Percentiles rank a stretch among this genome's conserved stretches.
phyloP scores from a whole-genome alignment of 2,797 vertebrate species.

The Pipistrellus nathusii region DNA sequence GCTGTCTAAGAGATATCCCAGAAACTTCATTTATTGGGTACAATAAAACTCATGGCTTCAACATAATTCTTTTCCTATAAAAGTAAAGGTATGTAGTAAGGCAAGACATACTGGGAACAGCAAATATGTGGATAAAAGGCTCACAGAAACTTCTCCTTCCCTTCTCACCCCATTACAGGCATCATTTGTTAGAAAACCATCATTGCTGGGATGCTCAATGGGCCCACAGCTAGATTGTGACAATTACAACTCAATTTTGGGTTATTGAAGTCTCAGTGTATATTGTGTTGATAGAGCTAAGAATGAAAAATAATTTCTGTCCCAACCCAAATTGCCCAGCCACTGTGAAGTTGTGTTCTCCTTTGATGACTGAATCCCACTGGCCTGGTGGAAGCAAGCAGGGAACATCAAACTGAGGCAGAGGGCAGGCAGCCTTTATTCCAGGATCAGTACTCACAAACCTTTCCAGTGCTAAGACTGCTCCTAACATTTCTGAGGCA shows the following conservation, averaged over 20 bases:
- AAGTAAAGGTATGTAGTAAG: constrained; percentile 65
- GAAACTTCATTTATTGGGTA: constrained; percentile 65
- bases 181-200: constrained; percentile 13
- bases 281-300: background rate
- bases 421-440: background rate
- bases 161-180: background rate
- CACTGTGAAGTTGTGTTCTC: background rate
- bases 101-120: background rate
- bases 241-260: background rate
- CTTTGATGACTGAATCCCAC: background rate
- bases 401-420: background rate
- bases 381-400: background rate
- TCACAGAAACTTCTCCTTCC: background rate
- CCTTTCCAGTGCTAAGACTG: background rate
- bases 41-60: constrained; percentile 54
- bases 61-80: constrained; percentile 69
- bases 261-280: background rate
- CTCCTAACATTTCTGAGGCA: background rate
- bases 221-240: background rate
- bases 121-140: background rate
- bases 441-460: background rate
- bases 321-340: background rate
- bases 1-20: constrained; percentile 44
- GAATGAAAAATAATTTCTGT: constrained; percentile 9
- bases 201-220: background rate